Base-by-base conservation (phyloP, 2,113 vertebrate species). In the Caranx melampygus region DNA sequence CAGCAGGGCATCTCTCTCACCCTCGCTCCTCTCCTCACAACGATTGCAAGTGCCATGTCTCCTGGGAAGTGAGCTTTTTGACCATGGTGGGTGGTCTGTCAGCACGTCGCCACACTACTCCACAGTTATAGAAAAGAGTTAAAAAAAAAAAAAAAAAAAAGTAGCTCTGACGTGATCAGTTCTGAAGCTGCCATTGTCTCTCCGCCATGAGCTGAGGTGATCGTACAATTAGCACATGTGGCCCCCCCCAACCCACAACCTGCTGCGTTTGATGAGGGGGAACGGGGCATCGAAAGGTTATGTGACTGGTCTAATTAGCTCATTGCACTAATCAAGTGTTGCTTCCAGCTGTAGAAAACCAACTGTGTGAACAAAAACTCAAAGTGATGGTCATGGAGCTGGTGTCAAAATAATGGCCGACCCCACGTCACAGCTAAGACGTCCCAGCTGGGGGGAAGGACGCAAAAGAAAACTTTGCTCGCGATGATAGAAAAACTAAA, bases 241-340 rank as follows among this genome's bases (percentile, higher is more conserved):
- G 54, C 58, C 34, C 21, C 7, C 54, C 72, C 26, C 26, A 26
- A 26, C 26, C 26, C 26, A 26, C 26, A 26, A 85, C 89, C 86
- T 80, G 87, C 78, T 79, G 80, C 5, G 87, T 78, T 58, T 70
- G 44, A 58, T 20, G 42, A 45, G 34, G n/a, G 57, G 60, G n/a
- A 79, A 42, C 11, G 11, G 7, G 73, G 31, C 37, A 31, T 47
- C 2, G 0, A 75, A 85, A 91, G 77, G 87, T 87, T 62, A 91
- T 21, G 65, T 76, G 83, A 88, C 83, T 35, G 31, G 14, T 72
- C 58, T 60, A 72, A 86, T 87, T 87, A 91, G 67, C 12, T 18
- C 45, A 42, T 2, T 60, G 65, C 1, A 14, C 37, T 85, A 76
- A 84, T 21, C 26, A 81, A 74, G 64, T 13, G 68, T 6, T 54